Conservation (phyloP, 2,113 vertebrate species). For the Halichoeres trimaculatus region DNA sequence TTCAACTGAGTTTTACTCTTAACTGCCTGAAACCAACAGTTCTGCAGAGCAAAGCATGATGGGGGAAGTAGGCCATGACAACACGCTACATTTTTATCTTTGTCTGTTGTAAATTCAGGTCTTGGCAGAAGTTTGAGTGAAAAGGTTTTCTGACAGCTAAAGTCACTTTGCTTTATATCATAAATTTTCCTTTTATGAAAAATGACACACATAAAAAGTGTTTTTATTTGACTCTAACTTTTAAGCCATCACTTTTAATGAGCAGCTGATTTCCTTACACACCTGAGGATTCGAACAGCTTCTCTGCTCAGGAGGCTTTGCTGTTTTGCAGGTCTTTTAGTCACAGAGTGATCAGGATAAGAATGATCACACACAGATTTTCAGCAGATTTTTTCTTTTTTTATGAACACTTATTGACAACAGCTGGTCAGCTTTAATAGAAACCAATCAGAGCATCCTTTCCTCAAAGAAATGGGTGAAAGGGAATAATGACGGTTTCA, state of each 20-base stretch:
- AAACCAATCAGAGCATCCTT: background rate
- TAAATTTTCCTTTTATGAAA: background rate
- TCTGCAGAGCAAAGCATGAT: slow-evolving; percentile 43
- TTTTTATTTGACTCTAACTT: background rate
- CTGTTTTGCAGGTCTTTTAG: background rate
- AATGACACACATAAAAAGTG: background rate
- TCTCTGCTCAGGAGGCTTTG: background rate
- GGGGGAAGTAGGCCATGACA: slow-evolving; percentile 50
- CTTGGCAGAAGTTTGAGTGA: background rate
- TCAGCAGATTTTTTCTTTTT: background rate
- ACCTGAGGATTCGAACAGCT: background rate
- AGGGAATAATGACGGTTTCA: too few relatives aligned
- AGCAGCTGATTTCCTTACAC: background rate
- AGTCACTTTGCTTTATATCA: background rate
- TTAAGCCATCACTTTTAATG: background rate
- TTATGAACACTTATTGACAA: background rate
- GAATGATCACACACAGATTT: background rate
- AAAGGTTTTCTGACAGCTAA: slow-evolving; percentile 30
- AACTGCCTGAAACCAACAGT: slow-evolving; percentile 55
- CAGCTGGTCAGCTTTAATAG: background rate
- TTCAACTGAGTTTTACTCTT: slow-evolving; percentile 50
- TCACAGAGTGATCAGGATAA: background rate
- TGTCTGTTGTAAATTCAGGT: slow-evolving; percentile 13
- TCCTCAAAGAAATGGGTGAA: too few relatives aligned
- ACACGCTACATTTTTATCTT: slow-evolving; percentile 23